A percentile compares a stretch with the other conserved stretches of the same genome.
These are phyloP conservation scores for Heliconius congener DNA, from an alignment of 1,140 invertebrate genomes.

Conservation along the genomic window DNA sequence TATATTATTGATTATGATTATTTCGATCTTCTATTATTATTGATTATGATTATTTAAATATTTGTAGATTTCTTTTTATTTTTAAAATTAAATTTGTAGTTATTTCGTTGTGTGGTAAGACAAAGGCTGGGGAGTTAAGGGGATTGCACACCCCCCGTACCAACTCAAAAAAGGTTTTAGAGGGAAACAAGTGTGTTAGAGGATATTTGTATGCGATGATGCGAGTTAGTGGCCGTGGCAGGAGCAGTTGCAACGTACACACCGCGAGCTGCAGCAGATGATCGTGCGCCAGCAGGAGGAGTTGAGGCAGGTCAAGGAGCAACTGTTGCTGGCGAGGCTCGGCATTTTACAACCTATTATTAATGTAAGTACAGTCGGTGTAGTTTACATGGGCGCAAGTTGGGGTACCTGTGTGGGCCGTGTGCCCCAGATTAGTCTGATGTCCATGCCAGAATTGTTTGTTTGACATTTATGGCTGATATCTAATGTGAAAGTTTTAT, in stretches of 20 bases:
- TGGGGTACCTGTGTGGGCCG: too few species aligned
- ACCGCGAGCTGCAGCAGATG: slow-evolving; percentile 91
- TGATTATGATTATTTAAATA: not conserved
- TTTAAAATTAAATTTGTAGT: not conserved
- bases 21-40: not conserved
- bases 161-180: not conserved
- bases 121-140: not conserved
- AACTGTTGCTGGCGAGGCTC: slow-evolving; percentile 91
- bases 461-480: too few species aligned
- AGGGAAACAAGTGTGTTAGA: slow-evolving; percentile 8
- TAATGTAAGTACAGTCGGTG: slow-evolving; percentile 77
- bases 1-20: too few species aligned
- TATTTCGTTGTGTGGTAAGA: not conserved
- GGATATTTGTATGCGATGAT: slow-evolving; percentile 45
- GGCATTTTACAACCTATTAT: slow-evolving; percentile 86
- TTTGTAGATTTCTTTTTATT: not conserved
- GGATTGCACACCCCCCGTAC: too few species aligned
- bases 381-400: too few species aligned
- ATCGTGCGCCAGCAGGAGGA: slow-evolving; percentile 94
- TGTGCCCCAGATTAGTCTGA: too few species aligned
- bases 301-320: slow-evolving; percentile 90
- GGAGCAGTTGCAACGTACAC: slow-evolving; percentile 90
- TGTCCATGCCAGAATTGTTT: too few species aligned
- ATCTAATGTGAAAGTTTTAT: too few species aligned
- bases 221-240: slow-evolving; percentile 76